Percentiles rank a stretch among this genome's conserved stretches.
These are phyloP conservation scores for Drosophila hamatofila DNA, from an alignment of 2,888 invertebrate species.

Conservation along the genomic window DNA sequence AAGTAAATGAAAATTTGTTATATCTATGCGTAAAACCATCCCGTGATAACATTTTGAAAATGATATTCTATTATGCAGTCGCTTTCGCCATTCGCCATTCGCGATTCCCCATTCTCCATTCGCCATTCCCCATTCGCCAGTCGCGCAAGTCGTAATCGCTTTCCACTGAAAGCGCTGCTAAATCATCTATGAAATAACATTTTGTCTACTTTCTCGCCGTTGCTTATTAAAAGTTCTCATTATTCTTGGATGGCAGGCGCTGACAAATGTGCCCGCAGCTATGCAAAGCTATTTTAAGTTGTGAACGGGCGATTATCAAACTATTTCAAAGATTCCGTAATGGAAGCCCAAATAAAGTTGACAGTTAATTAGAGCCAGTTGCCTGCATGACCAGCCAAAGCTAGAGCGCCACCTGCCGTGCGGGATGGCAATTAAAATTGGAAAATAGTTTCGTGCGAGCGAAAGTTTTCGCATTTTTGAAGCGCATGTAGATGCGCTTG, in stretches of 20 bases:
- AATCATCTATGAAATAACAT: neutral
- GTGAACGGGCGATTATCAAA: constrained; percentile 33
- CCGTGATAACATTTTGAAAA: neutral
- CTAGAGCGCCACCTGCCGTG: constrained; percentile 44
- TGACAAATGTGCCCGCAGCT: constrained; percentile 11
- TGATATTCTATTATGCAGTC: neutral
- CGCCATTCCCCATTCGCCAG: neutral
- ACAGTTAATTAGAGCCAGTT: constrained; percentile 58
- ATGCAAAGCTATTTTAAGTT: constrained; percentile 24
- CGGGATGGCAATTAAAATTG: constrained; percentile 68
- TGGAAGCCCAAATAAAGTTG: constrained; percentile 59
- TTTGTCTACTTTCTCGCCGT: constrained; percentile 1
- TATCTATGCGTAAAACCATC: neutral
- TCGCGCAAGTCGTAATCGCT: neutral
- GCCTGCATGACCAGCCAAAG: constrained; percentile 25
- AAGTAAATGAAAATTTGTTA: neutral
- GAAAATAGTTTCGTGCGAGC: constrained; percentile 62
- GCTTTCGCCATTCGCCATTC: neutral
- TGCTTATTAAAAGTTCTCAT: constrained; percentile 19
- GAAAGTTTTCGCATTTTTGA: constrained; percentile 52
- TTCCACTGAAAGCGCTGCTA: neutral
- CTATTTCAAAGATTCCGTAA: constrained; percentile 48
- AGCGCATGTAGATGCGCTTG: constrained; percentile 39
- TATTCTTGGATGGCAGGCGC: neutral
- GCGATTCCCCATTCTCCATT: neutral